phyloP scores from a whole-genome alignment of 2,113 vertebrate species.

The Eulemur rufifrons region DNA sequence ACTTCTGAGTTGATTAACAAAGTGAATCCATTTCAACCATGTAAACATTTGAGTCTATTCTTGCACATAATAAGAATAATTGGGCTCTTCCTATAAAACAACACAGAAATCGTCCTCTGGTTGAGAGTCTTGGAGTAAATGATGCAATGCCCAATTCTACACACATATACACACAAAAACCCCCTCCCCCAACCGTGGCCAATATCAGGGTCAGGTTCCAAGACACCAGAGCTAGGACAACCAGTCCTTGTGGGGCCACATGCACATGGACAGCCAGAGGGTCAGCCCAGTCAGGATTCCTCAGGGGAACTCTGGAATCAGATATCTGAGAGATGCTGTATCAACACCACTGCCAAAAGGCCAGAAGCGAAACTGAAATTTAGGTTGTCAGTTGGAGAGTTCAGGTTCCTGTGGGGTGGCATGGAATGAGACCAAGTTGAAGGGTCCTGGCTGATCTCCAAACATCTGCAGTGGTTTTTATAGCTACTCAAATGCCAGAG shows the following conservation, averaged over 20 bases:
- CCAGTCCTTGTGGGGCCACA: no score
- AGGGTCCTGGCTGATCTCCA: neutral
- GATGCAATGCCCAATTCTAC: neutral
- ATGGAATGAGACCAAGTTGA: neutral
- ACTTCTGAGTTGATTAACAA: neutral
- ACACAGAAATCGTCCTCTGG: neutral
- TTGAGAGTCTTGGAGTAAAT: neutral
- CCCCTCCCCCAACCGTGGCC: no score
- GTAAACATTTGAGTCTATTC: neutral
- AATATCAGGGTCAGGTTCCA: neutral
- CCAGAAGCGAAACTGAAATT: neutral
- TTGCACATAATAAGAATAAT: neutral
- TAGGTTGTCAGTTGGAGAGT: neutral
- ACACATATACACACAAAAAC: rapidly evolving
- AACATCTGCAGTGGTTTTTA: neutral
- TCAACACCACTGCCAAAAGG: neutral
- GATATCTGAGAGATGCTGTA: neutral
- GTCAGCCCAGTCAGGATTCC: neutral
- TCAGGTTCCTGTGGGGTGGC: neutral
- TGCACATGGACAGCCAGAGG: neutral
- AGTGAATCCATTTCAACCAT: neutral
- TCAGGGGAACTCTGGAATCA: neutral
- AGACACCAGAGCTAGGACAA: neutral
- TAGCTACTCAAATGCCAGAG: neutral
- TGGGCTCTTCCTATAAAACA: neutral